phyloP scores from a whole-genome alignment of 2,797 vertebrate species.

The Pampus argenteus region DNA sequence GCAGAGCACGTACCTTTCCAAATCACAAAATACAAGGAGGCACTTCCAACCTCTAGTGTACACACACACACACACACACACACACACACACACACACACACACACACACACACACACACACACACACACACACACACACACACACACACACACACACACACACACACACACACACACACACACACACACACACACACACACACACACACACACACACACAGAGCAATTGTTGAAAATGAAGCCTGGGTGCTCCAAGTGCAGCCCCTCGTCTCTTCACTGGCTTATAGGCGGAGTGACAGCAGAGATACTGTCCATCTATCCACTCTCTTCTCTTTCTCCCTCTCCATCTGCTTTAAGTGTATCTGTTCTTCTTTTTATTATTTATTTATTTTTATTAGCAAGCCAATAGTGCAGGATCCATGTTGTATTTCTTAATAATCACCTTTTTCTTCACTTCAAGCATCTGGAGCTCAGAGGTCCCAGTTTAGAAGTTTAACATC shows the following conservation, averaged over 20 bases:
- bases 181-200: slow-evolving; percentile 19
- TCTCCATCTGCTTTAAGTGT: slow-evolving; percentile 45
- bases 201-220: slow-evolving; percentile 27
- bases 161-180: slow-evolving; percentile 25
- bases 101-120: neutral
- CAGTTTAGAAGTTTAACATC: neutral
- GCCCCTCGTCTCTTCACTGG: slow-evolving; percentile 60
- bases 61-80: neutral
- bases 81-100: slow-evolving; percentile 1
- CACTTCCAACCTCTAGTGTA: slow-evolving; percentile 58
- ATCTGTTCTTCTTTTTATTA: slow-evolving; percentile 37
- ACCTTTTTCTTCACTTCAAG: neutral
- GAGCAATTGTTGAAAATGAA: slow-evolving; percentile 71
- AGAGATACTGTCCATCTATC: slow-evolving; percentile 46
- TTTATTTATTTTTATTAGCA: slow-evolving; percentile 21
- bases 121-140: slow-evolving; percentile 21
- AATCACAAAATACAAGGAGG: slow-evolving; percentile 59
- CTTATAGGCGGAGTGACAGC: slow-evolving; percentile 27
- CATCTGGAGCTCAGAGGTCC: neutral
- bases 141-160: neutral
- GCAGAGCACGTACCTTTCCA: slow-evolving; percentile 41
- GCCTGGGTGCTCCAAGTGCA: slow-evolving; percentile 47
- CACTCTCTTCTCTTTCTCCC: slow-evolving; percentile 12
- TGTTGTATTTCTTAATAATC: neutral
- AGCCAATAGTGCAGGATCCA: neutral